phyloP scores from a whole-genome alignment of 2,113 vertebrate species.

The Nematolebias whitei region DNA sequence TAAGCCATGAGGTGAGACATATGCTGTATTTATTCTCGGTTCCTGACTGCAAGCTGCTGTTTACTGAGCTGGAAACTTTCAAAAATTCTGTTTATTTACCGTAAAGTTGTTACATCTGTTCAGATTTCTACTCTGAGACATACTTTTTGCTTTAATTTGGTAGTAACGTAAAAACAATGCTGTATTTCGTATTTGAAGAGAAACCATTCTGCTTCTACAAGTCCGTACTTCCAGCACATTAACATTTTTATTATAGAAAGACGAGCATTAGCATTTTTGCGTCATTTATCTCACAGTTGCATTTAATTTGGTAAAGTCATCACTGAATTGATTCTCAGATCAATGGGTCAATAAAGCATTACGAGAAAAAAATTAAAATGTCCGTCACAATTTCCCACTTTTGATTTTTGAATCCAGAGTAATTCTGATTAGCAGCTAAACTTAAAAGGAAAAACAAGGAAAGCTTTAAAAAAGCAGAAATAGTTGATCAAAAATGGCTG shows the following conservation, averaged over 20 bases:
- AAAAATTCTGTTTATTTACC: slow-evolving; percentile 4
- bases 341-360: background rate
- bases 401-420: background rate
- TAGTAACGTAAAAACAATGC: slow-evolving; percentile 1
- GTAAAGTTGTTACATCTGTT: slow-evolving; percentile 1
- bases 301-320: background rate
- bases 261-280: background rate
- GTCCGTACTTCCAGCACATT: background rate
- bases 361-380: background rate
- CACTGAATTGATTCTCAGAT: background rate
- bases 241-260: slow-evolving; percentile 3
- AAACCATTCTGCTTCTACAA: background rate
- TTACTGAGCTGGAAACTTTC: slow-evolving; percentile 4
- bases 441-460: background rate
- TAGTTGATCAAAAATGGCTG: background rate
- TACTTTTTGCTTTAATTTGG: background rate
- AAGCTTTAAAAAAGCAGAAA: slow-evolving; percentile 2
- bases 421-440: background rate
- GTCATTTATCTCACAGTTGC: background rate
- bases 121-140: slow-evolving; percentile 1
- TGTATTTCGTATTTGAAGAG: background rate
- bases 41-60: slow-evolving; percentile 9
- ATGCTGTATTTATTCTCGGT: slow-evolving; percentile 8
- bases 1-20: slow-evolving; percentile 9
- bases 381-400: background rate